Base-by-base conservation (phyloP, 1,140 invertebrate species). In the Aethina tumida region DNA sequence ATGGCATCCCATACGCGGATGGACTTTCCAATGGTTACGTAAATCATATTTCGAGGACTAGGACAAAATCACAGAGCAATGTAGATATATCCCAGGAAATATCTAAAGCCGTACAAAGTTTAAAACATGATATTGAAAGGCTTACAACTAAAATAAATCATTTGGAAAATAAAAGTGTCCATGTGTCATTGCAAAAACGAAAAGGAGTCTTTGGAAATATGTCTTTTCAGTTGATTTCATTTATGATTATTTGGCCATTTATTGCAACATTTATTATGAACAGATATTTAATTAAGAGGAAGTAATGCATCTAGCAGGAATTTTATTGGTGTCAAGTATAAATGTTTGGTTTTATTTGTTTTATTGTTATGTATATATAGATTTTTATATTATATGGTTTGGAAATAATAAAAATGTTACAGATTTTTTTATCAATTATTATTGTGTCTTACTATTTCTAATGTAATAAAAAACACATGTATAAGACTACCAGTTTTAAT, bases 241-340 rank as follows among this genome's bases (percentile, higher is more conserved):
- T 76, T 19, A 49, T 76, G 31, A 61, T 76, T 12, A 20, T 71
- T 10, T 77, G 74, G 74, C 74, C 74, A 12, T 74, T 77, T 45
- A 20, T 75, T 16, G 68, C 65, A 22, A 64, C 66, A 42, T 56
- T 62, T 41, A 43, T 70, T 21, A 45, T 69, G 39, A 53, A 52
- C 44, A 29, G 54, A 35, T 58, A 28, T 9, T 13, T 13, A 9
- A 28, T 28, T 28, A 28, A 28, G 27, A 7, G 10, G 15, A 28
- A 12, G 10, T 13, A 9, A 10, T 9, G 7, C 12, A 10, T 2
- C 12, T 9, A 10, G 15, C 12, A 9, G 27, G 27, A 7, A 28
- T 2, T 28, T 28, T 15, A 3, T 13, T 28, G 12, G 14, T 5
- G 2, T 26, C 13, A 10, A 26, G 5, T 38, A 14, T 28, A 38